Evolutionary conservation across 2,888 invertebrate genomes (phyloP), one percentile per base, ranked within the genome.

Genomic region (Muscina levida): DNA sequence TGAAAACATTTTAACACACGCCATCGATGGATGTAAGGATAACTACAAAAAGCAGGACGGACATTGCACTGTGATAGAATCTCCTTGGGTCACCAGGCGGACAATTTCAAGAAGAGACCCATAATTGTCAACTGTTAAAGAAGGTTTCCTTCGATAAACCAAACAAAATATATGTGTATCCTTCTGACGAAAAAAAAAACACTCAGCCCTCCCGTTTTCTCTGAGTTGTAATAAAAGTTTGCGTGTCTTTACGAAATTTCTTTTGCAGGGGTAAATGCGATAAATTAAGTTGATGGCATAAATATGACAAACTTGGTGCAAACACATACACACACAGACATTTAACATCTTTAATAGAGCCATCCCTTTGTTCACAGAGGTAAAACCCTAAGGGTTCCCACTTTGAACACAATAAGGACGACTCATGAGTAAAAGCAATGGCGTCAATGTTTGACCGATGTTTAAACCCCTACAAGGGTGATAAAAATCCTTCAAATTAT

Each of bases 261-360:
- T 39, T 42, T 42, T 37, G 39, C 71, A 46, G 51, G 74, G 82
- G 77, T 77, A 83, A 84, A 77, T 75, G 84, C 87, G 83, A 89
- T 89, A 89, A 89, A 89, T 89, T 89, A 88, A 88, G 85, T 86
- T 85, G 84, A 86, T 87, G 89, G 85, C 88, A 89, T 88, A 88
- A 89, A 88, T 88, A 87, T 87, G 85, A 87, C 85, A 82, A 87
- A 87, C 87, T 85, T 86, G 85, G 62, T 71, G 31, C 77, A 87
- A 85, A 83, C 82, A 82, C 70, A 84, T 79, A 66, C 62, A 48
- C 42, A 62, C 22, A 51, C 17, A 13, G 10, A 24, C 11, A 59
- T 48, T 10, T 15, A 24, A 31, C 39, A 56, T 57, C 72, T 13
- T 37, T 66, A 77, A 70, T 71, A 59, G 22, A 74, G 59, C 66